A percentile compares a stretch with the other conserved stretches of the same genome.
Evolutionary conservation across 1,140 invertebrate genomes (phyloP).

Genomic region (Centruroides vittatus): DNA sequence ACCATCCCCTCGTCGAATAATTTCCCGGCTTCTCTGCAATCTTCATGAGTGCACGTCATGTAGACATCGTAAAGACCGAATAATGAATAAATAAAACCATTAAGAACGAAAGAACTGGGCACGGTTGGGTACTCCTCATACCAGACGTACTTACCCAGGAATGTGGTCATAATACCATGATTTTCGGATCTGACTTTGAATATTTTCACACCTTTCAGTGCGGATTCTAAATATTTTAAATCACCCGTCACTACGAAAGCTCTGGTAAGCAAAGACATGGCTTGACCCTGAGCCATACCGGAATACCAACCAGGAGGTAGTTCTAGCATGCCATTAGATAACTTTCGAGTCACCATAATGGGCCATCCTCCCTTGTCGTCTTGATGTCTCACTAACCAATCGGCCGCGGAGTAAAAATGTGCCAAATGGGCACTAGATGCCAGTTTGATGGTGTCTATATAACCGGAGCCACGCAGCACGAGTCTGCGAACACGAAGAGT

Average conservation of each 20-base stretch:
- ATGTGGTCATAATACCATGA: conserved; percentile 69
- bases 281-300: conserved; percentile 96
- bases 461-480: conserved; percentile 55
- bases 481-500: conserved; percentile 41
- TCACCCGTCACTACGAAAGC: conserved; percentile 71
- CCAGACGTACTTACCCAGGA: conserved; percentile 68
- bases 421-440: conserved; percentile 68
- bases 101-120: conserved; percentile 88
- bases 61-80: conserved; percentile 88
- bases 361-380: conserved; percentile 74
- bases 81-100: conserved; percentile 97
- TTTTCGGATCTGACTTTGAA: conserved; percentile 50
- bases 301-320: conserved; percentile 85
- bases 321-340: conserved; percentile 53
- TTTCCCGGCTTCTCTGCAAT: conserved; percentile 45
- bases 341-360: conserved; percentile 64
- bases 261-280: conserved; percentile 77
- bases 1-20: conserved; percentile 74
- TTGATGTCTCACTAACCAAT: conserved; percentile 85
- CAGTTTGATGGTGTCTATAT: conserved; percentile 65
- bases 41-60: conserved; percentile 37
- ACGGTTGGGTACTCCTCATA: conserved; percentile 98
- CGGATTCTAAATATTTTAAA: conserved; percentile 59
- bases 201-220: conserved; percentile 58
- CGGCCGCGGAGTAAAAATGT: conserved; percentile 80